Conservation (phyloP, 2,113 vertebrate species). For the Eulemur macaco region DNA sequence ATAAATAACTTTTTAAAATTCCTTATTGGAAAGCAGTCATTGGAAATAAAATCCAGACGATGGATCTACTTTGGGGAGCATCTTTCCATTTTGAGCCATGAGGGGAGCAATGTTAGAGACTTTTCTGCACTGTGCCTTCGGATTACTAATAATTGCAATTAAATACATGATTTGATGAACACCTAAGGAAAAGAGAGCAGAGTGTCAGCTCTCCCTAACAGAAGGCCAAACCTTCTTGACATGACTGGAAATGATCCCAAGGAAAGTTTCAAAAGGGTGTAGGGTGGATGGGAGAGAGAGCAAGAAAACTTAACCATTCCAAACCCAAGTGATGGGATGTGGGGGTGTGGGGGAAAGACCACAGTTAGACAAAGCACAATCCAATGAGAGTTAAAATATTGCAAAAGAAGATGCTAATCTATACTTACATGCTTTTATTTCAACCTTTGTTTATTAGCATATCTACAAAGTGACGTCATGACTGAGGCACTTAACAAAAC, state of each 20-base stretch:
- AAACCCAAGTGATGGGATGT: not conserved
- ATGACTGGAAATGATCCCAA: not conserved
- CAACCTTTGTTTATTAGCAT: not conserved
- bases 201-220: accelerated
- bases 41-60: not conserved
- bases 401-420: not conserved
- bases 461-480: not conserved
- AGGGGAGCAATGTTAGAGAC: not conserved
- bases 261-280: not conserved
- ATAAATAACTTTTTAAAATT: not conserved
- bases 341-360: no score
- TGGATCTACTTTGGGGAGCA: not conserved
- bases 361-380: not conserved
- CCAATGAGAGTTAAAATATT: not conserved
- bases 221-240: not conserved
- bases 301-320: not conserved
- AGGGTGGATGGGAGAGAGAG: not conserved
- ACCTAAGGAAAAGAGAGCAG: not conserved
- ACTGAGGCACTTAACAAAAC: not conserved
- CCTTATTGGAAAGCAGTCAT: not conserved
- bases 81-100: not conserved
- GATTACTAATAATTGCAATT: not conserved
- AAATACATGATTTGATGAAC: not conserved
- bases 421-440: not conserved
- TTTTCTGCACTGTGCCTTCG: not conserved